Evolutionary conservation across 2,113 vertebrate species (phyloP).

Genomic region (Odobenus rosmarus): DNA sequence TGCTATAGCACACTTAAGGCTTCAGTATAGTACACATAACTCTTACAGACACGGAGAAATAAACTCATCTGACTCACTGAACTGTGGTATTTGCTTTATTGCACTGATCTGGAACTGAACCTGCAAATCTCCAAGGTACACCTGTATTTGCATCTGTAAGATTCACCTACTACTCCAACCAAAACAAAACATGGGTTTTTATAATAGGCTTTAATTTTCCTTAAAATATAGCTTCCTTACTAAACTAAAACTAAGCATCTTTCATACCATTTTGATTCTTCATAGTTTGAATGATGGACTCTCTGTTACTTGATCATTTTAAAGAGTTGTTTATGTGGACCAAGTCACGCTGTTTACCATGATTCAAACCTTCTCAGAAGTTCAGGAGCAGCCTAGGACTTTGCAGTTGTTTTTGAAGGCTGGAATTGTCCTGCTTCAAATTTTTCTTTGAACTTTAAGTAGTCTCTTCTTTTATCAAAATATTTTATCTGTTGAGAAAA

Average conservation of each 20-base stretch:
- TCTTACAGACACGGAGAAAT: neutral
- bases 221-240: constrained; percentile 6
- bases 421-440: constrained; percentile 89
- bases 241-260: neutral
- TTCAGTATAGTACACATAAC: neutral
- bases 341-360: neutral
- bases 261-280: constrained; percentile 9
- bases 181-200: neutral
- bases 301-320: neutral
- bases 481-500: constrained; percentile 92
- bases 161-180: neutral
- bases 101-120: neutral
- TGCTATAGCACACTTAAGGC: neutral
- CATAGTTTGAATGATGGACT: neutral
- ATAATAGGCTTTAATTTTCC: constrained; percentile 15
- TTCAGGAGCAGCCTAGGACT: constrained; percentile 80
- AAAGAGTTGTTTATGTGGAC: neutral
- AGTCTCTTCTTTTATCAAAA: constrained; percentile 95
- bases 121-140: neutral
- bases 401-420: constrained; percentile 83
- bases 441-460: constrained; percentile 94
- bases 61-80: neutral
- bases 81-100: neutral
- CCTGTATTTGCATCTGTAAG: neutral
- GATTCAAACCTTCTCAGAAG: neutral